Evolutionary conservation across 2,888 invertebrate genomes (phyloP), one percentile per base, ranked within the genome.

Genomic region (Tribolium freemani): DNA sequence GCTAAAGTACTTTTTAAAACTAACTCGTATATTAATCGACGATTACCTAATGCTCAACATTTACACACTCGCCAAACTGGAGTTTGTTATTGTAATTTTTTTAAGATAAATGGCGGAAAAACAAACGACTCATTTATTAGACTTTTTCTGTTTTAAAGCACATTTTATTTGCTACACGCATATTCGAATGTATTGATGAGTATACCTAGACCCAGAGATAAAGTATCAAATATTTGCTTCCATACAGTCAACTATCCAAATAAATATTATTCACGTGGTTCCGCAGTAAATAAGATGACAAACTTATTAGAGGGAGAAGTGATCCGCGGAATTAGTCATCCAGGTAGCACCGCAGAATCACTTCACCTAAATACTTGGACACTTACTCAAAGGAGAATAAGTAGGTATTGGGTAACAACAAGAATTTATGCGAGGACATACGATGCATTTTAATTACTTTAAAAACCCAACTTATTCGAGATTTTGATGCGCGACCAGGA

Each of bases 331-430:
- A 61, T 61, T 61, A 61, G 61, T 61, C 61, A 61, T 58, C 13
- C 61, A 50, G 48, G 48, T 50, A 61, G 11, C 46, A 10, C 44
- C 21, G 30, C 21, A 61, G 61, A 58, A 16, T 61, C 61, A 61
- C 38, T 60, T 60, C 44, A 53, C 61, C 61, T 48, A 61, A 61
- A 61, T 61, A 61, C 61, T 11, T 50, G 8, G 30, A 61, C 48
- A 20, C 48, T 61, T 61, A 61, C 50, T 61, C 61, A 61, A 60
- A 30, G 31, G 6, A 26, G 10, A 30, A 38, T 57, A 11, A 38
- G 31, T 21, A 21, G 3, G 21, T 3, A 26, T 26, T 26, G 26
- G 26, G 26, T 26, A 26, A 26, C 21, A 21, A 54, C 56, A n/a
- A 9, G 11, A 30, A 30, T 31, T 10, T 6, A 10, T 2, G 26